These are phyloP conservation scores for Gymnoscopelus braueri DNA, from an alignment of 2,797 vertebrate species.

Conservation along the genomic window DNA sequence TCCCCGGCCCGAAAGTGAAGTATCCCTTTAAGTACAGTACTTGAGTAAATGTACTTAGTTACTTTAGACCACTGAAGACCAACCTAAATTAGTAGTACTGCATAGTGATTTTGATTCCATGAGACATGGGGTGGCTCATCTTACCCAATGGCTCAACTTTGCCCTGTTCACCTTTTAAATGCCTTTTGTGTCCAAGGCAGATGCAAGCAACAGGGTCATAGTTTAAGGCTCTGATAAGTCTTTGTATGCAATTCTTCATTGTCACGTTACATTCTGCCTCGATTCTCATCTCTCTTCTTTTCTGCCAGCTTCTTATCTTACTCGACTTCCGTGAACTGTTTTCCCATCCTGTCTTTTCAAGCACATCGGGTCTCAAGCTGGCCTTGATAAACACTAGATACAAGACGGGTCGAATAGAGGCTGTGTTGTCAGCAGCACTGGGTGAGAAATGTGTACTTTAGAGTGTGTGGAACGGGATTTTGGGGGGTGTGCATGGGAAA, in stretches of 20 bases:
- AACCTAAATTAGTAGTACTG: too few relatives aligned
- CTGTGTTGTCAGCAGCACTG: conserved; percentile 35
- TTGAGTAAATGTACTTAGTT: too few relatives aligned
- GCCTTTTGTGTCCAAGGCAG: conserved; percentile 21
- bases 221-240: conserved; percentile 42
- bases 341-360: conserved; percentile 30
- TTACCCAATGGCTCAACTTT: too few relatives aligned
- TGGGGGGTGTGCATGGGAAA: conserved; percentile 6
- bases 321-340: conserved; percentile 44
- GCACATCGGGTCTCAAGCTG: conserved; percentile 51
- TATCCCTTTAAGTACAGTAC: too few relatives aligned
- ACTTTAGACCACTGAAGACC: too few relatives aligned
- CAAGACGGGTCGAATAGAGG: conserved; percentile 39
- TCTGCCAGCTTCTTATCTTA: conserved; percentile 53
- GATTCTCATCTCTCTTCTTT: conserved; percentile 46
- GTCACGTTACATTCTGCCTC: conserved; percentile 43
- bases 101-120: too few relatives aligned
- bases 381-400: conserved; percentile 62
- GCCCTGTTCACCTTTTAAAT: neutral
- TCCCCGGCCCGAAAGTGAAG: too few relatives aligned
- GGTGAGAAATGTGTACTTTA: conserved; percentile 23
- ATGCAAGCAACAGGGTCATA: conserved; percentile 17
- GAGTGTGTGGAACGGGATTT: too few relatives aligned
- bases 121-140: too few relatives aligned
- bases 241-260: conserved; percentile 54